A percentile compares a stretch with the other conserved stretches of the same genome.
phyloP scores from a whole-genome alignment of 2,888 invertebrate species.

The Tupiocoris notatus region DNA sequence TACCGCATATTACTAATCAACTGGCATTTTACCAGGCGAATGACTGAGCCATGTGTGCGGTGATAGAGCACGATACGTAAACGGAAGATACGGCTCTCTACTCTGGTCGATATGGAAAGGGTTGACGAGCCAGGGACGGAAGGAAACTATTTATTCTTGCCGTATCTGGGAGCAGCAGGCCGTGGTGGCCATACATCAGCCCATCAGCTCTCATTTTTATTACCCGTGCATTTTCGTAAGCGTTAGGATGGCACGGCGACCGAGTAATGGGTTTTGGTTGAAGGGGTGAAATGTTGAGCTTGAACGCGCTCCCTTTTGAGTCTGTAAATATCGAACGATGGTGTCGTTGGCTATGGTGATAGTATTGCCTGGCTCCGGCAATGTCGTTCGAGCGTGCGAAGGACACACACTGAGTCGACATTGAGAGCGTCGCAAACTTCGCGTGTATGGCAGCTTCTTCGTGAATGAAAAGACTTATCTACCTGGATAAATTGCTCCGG shows the following conservation, averaged over 20 bases:
- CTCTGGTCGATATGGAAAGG: neutral
- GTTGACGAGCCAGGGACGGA: neutral
- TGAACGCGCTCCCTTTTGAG: neutral
- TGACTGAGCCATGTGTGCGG: too few relatives aligned
- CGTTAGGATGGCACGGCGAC: conserved; percentile 4
- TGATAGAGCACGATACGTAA: too few relatives aligned
- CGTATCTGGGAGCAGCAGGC: conserved; percentile 29
- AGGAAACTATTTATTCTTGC: conserved; percentile 27
- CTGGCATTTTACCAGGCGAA: too few relatives aligned
- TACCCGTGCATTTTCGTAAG: conserved; percentile 33
- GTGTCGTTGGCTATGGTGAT: too few relatives aligned
- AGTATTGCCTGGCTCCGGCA: neutral
- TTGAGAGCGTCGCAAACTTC: too few relatives aligned
- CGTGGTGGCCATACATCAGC: conserved; percentile 29
- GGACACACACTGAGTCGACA: too few relatives aligned
- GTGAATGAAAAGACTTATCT: too few relatives aligned
- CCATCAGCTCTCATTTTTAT: conserved; percentile 37
- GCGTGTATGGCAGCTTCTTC: too few relatives aligned
- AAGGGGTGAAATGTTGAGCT: neutral
- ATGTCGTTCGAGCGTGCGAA: too few relatives aligned
- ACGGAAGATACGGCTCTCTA: neutral
- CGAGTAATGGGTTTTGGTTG: neutral
- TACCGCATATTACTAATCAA: too few relatives aligned
- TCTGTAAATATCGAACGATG: neutral
- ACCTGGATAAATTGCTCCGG: too few relatives aligned